Conservation (phyloP, 2,797 vertebrate species). For the Phyllotis vaccarum region DNA sequence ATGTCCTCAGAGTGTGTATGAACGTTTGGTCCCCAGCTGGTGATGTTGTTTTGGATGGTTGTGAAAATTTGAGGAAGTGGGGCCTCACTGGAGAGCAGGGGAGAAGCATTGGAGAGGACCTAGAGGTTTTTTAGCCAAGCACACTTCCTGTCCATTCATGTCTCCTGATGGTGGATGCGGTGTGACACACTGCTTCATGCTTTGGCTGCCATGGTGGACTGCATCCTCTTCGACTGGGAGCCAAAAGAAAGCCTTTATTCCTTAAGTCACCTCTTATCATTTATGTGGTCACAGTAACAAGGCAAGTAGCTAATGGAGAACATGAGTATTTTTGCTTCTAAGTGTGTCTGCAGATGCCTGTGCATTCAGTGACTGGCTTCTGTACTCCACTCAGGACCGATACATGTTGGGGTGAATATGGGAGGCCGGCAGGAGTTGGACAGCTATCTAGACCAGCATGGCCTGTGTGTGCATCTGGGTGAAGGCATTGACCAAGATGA, state of each 20-base stretch:
- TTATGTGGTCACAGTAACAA: neutral
- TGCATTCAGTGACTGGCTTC: neutral
- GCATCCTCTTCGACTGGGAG: neutral
- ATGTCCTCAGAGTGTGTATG: neutral
- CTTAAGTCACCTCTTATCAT: neutral
- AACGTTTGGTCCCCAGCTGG: neutral
- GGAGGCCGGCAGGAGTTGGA: neutral
- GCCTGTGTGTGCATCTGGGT: neutral
- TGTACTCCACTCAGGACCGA: neutral
- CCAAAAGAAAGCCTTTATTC: neutral
- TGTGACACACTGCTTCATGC: neutral
- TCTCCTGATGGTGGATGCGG: neutral
- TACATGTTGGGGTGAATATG: neutral
- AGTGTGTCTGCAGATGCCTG: accelerated
- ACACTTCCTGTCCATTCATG: neutral
- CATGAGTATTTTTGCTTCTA: neutral
- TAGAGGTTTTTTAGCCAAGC: neutral
- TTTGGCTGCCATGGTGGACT: no score
- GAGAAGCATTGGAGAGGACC: neutral
- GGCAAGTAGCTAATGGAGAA: neutral
- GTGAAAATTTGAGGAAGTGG: neutral
- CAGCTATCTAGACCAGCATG: neutral
- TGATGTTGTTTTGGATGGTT: neutral
- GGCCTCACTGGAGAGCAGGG: neutral
- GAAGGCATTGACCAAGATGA: neutral